phyloP scores from a whole-genome alignment of 2,888 invertebrate genomes.

The Hymenopus coronatus region DNA sequence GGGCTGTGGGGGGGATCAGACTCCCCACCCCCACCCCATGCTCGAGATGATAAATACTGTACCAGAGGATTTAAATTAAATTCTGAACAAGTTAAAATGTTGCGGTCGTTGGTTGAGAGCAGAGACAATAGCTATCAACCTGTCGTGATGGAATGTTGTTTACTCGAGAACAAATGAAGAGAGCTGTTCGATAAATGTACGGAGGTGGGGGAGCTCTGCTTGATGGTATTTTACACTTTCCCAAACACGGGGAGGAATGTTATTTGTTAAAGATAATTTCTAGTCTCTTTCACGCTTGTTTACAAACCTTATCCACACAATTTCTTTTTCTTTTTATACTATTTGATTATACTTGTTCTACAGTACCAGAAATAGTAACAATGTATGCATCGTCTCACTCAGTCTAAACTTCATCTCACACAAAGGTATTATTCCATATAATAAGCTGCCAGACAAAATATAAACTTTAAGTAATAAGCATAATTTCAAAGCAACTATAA shows the following conservation, averaged over 20 bases:
- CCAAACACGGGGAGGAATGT: not conserved
- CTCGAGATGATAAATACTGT: slow-evolving; percentile 13
- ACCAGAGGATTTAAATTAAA: slow-evolving; percentile 24
- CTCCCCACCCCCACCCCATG: not conserved
- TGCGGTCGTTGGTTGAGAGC: not conserved
- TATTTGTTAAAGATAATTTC: too few relatives aligned
- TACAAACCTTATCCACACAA: too few relatives aligned
- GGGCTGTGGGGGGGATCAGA: not conserved
- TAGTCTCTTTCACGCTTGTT: too few relatives aligned
- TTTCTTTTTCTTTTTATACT: too few relatives aligned
- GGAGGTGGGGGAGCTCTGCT: not conserved
- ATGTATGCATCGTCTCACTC: too few relatives aligned
- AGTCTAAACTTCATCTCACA: too few relatives aligned
- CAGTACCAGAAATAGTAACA: too few relatives aligned
- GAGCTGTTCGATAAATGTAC: not conserved
- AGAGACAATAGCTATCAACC: not conserved
- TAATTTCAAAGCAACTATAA: too few relatives aligned
- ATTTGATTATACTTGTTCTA: too few relatives aligned
- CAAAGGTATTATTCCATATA: too few relatives aligned
- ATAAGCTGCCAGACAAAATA: too few relatives aligned
- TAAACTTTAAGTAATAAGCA: too few relatives aligned
- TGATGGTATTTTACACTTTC: not conserved
- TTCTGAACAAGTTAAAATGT: slow-evolving; percentile 23
- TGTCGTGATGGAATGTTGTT: slow-evolving; percentile 11
- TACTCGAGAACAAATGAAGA: not conserved